phyloP scores from a whole-genome alignment of 2,113 vertebrate genomes.

The Stigmatopora argus region DNA sequence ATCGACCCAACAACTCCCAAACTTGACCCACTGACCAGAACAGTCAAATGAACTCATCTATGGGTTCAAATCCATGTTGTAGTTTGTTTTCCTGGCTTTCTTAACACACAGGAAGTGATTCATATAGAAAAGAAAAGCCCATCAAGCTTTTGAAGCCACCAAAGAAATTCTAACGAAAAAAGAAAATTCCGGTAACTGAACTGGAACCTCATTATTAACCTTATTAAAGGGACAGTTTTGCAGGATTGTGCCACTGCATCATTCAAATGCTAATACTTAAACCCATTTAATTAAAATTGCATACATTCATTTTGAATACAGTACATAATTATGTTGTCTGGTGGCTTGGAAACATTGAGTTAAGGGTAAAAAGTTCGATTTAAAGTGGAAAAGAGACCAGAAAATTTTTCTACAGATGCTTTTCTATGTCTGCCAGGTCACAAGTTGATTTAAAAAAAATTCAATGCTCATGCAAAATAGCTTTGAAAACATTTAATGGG shows the following conservation, averaged over 20 bases:
- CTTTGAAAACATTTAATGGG: not conserved
- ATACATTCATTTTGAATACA: not conserved
- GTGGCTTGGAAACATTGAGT: not conserved
- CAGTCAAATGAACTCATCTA: conserved; percentile 17
- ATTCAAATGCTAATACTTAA: not conserved
- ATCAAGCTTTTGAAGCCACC: too few species aligned
- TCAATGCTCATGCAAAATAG: not conserved
- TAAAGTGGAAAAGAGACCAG: not conserved
- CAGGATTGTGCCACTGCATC: not conserved
- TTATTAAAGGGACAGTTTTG: not conserved
- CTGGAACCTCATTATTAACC: not conserved
- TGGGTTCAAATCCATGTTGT: conserved; percentile 15
- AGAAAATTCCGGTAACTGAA: too few species aligned
- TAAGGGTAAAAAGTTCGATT: not conserved
- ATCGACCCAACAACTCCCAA: conserved; percentile 15
- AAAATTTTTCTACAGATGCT: not conserved
- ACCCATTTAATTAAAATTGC: not conserved
- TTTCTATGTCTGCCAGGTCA: not conserved
- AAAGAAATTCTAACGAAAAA: too few species aligned
- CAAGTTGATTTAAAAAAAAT: not conserved
- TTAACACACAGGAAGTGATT: too few species aligned
- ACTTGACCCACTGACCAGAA: conserved; percentile 42
- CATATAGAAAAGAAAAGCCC: too few species aligned
- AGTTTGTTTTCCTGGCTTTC: not conserved
- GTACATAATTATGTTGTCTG: not conserved